Evolutionary conservation across 92 coral and sea anemone species (phyloP), one percentile per base, ranked within the genome.

Genomic region (Metridium senile): DNA sequence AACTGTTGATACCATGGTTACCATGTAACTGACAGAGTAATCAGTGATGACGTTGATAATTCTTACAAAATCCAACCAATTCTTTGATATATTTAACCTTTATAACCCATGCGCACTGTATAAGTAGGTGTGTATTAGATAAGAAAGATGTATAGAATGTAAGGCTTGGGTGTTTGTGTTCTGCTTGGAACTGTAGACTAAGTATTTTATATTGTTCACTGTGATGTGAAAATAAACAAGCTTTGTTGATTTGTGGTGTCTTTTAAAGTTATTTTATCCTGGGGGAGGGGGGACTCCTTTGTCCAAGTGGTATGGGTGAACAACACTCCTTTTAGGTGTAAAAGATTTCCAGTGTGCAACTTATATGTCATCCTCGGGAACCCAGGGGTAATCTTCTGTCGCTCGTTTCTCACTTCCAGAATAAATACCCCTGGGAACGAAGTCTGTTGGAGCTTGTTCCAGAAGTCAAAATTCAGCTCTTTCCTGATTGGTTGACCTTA

Each of bases 11-110:
- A 71, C 68, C 65, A 56, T 80, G 76, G 96, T 90, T 90, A 90
- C 96, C 62, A 79, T 90, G 96, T 90, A 90, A 90, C 96, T 90
- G 83, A 34, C 74, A 77, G 87, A 74, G 96, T 90, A 90, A 90
- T 81, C 84, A 75, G 80, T 74, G 57, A 74, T 74, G 82, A 80
- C 68, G 52, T 68, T 46, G 28, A 73, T 63, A 33, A 73, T 33
- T 26, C 6, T 65, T 68, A 46, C 57, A 10, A 63, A 11, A 29
- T 10, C 3, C 31, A 8, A 21, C 69, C 78, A 58, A 32, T 43
- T 73, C 78, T 58, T 25, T 52, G 33, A 70, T 70, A 62, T 62
- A 73, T 57, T 73, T 57, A 73, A 57, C 26, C 68, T 31, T 21
- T 43, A 20, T 53, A 58, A 58, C 78, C 33, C 67, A 58, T 73